A percentile compares a stretch with the other conserved stretches of the same genome.
Conservation (phyloP, 2,888 invertebrate genomes). For the Trachelus troglodyta region DNA sequence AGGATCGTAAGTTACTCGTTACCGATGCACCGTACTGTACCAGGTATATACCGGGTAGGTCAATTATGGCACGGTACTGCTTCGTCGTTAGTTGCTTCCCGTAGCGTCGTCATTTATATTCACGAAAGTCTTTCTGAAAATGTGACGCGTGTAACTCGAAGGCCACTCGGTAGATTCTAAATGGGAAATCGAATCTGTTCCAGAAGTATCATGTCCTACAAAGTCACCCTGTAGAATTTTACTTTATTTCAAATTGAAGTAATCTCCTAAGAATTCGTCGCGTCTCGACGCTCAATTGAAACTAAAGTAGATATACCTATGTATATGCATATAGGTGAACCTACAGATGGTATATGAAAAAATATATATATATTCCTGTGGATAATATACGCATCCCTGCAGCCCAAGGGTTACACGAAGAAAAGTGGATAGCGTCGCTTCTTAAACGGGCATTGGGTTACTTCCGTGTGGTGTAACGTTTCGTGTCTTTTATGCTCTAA, state of each 20-base stretch:
- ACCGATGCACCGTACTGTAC: background rate
- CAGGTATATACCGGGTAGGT: background rate
- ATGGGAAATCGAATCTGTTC: background rate
- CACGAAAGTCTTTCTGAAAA: background rate
- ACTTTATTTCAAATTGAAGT: background rate
- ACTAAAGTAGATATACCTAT: background rate
- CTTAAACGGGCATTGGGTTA: conserved; percentile 18
- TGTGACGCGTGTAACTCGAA: background rate
- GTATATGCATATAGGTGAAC: background rate
- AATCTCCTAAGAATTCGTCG: background rate
- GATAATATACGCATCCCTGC: background rate
- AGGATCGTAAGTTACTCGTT: background rate
- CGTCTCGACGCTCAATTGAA: background rate
- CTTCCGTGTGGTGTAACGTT: conserved; percentile 19
- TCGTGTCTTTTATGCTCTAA: conserved; percentile 22
- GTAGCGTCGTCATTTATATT: background rate
- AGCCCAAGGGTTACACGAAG: background rate
- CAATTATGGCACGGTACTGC: background rate
- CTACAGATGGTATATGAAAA: background rate
- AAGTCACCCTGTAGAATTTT: background rate
- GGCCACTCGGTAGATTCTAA: background rate
- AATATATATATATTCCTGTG: background rate
- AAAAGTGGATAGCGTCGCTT: background rate
- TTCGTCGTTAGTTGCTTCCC: background rate
- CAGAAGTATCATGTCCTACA: background rate